Base-by-base conservation (phyloP, 1,140 invertebrate genomes). In the Meteorus sp. region DNA sequence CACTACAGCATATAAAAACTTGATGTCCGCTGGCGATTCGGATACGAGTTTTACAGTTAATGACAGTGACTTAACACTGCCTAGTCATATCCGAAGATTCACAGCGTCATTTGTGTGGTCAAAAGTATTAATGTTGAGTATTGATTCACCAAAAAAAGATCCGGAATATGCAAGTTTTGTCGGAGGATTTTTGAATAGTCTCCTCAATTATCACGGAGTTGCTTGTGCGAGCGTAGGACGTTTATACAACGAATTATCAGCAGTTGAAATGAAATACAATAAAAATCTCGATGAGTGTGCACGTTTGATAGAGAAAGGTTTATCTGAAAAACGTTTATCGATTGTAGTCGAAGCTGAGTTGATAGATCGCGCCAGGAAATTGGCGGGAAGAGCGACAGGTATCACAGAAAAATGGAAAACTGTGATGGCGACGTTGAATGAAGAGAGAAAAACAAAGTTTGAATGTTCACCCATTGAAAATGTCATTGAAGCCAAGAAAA, bases 141-240 rank as follows among this genome's bases (percentile, higher is more conserved):
- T 80, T 15, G 58, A 71, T 0, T 66, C 70, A 3, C 75, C 76
- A 39, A 79, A 79, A 61, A 79, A 77, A 39, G 54, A 58, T 15
- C 5, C 4, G 7, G 57, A 72, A n/a, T 3, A 51, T 64, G 31
- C 7, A 35, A 1, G 39, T 15, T 31, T 29, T 1, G 73, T 67
- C 0, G 55, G 69, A 4, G 25, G 66, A 13, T 65, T 63, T 33
- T 56, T 80, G 22, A 56, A 47, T 5, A 44, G 23, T 3, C 58
- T 80, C 15, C 56, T 80, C 31, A 5, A 63, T n/a, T 67, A 75
- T 33, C 37, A 70, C 7, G 47, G 43, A 7, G 62, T 71, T 31
- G 59, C 56, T 25, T 62, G 65, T 54, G 61, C 47, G 3, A 63
- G 48, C 22, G 59, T 60, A 31, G 74, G 71, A 3, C 23, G 35